Evolutionary conservation across 2,797 vertebrate species (phyloP).

Genomic region (Acrossocheilus fasciatus): DNA sequence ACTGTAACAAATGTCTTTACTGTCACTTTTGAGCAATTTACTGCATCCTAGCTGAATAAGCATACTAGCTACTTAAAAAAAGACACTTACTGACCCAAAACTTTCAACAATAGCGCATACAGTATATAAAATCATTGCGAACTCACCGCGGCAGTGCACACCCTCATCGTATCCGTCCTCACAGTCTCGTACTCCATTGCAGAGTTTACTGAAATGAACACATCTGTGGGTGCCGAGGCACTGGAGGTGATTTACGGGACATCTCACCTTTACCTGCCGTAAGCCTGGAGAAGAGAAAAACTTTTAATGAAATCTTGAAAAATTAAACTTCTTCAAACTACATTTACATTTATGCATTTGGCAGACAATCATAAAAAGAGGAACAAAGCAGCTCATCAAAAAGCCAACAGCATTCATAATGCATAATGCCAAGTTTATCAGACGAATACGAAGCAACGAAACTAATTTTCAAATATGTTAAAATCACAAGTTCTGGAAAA

Average conservation of each 20-base stretch:
- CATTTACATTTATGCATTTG: not conserved
- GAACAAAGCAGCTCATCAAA: not conserved
- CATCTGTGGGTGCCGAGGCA: slow-evolving; percentile 80
- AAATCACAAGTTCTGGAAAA: not conserved
- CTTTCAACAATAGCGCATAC: not conserved
- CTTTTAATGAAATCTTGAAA: not conserved
- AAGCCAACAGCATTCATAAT: not conserved
- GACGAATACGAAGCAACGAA: not conserved
- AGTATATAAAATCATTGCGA: not conserved
- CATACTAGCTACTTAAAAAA: no score
- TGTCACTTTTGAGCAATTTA: not conserved
- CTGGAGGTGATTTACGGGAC: slow-evolving; percentile 79
- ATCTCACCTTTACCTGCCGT: slow-evolving; percentile 75
- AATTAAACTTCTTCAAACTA: not conserved
- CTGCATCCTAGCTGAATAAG: not conserved
- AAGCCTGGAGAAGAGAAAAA: slow-evolving; percentile 73
- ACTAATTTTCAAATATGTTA: not conserved
- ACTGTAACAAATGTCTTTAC: not conserved
- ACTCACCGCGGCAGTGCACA: slow-evolving; percentile 81
- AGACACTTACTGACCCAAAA: not conserved
- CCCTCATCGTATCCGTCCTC: slow-evolving; percentile 84
- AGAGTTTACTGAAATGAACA: slow-evolving; percentile 83
- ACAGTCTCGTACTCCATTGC: slow-evolving; percentile 82
- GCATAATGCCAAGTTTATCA: not conserved
- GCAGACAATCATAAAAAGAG: not conserved